Percentiles rank a stretch among this genome's conserved stretches.
phyloP scores from a whole-genome alignment of 2,113 vertebrate species.

The Myrmecophaga tridactyla region DNA sequence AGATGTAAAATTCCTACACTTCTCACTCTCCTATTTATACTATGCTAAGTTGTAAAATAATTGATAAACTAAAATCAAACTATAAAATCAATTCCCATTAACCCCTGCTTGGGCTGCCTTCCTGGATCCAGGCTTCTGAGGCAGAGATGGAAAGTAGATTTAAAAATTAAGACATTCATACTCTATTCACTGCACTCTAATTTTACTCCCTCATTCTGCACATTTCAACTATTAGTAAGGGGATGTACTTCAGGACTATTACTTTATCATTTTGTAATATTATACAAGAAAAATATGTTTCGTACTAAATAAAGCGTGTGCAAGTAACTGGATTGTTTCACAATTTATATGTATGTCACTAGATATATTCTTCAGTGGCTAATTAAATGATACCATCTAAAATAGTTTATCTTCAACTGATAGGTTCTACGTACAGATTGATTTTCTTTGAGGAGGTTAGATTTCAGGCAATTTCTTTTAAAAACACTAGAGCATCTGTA shows the following conservation, averaged over 20 bases:
- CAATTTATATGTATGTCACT: not conserved
- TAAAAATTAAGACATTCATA: not conserved
- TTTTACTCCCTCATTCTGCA: not conserved
- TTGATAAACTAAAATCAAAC: too few relatives aligned
- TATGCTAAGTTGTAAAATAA: too few relatives aligned
- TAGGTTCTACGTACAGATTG: not conserved
- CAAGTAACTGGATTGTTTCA: not conserved
- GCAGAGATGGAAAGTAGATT: not conserved
- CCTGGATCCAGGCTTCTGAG: not conserved
- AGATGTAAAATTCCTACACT: too few relatives aligned
- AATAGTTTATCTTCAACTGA: constrained; percentile 38
- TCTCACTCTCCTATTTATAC: too few relatives aligned
- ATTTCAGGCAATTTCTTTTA: not conserved
- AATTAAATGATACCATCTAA: constrained; percentile 55
- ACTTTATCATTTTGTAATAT: not conserved
- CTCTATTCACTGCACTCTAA: not conserved
- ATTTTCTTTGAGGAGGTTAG: constrained; percentile 32
- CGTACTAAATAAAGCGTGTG: not conserved
- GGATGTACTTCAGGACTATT: not conserved
- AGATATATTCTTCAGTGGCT: constrained; percentile 5
- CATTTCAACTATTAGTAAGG: not conserved
- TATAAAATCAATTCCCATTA: too few relatives aligned
- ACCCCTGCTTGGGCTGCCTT: not conserved
- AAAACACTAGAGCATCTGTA: not conserved
- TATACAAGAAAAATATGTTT: constrained; percentile 16